These are phyloP conservation scores for Rhodeus uyekii DNA, from an alignment of 2,797 vertebrate species.

Conservation along the genomic window DNA sequence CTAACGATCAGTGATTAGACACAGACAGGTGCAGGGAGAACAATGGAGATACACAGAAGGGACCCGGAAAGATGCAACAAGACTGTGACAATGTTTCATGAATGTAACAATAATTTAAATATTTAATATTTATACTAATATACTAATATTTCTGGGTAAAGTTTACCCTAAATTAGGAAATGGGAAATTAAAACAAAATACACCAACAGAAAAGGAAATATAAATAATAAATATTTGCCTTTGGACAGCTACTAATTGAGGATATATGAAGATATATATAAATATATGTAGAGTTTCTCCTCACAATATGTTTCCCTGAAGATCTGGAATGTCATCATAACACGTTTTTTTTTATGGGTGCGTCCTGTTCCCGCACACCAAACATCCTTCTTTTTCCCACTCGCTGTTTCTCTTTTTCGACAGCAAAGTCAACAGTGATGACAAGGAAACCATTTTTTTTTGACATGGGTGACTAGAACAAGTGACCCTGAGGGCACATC, in stretches of 20 bases:
- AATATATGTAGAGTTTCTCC: too few relatives aligned
- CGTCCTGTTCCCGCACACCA: not conserved
- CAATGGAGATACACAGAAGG: too few relatives aligned
- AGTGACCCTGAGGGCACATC: conserved; percentile 49
- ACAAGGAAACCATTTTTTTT: conserved; percentile 14
- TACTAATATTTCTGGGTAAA: too few relatives aligned
- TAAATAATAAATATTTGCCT: not conserved
- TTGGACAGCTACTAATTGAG: not conserved
- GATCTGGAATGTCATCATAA: not conserved
- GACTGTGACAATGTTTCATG: too few relatives aligned
- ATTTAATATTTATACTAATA: too few relatives aligned
- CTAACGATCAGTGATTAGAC: too few relatives aligned
- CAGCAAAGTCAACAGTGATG: conserved; percentile 44
- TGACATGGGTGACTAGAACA: conserved; percentile 20
- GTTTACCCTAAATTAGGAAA: too few relatives aligned
- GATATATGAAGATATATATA: not conserved
- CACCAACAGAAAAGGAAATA: not conserved
- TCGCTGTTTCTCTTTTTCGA: conserved; percentile 28
- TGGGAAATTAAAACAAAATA: too few relatives aligned
- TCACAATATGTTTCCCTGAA: not conserved
- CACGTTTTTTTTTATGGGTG: conserved; percentile 16
- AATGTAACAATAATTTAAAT: not conserved
- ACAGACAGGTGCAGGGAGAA: too few relatives aligned
- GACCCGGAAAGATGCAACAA: too few relatives aligned
- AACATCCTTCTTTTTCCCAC: not conserved